These are phyloP conservation scores for Ceratoteleas bidentatus DNA, from an alignment of 1,140 invertebrate species.

Conservation along the genomic window DNA sequence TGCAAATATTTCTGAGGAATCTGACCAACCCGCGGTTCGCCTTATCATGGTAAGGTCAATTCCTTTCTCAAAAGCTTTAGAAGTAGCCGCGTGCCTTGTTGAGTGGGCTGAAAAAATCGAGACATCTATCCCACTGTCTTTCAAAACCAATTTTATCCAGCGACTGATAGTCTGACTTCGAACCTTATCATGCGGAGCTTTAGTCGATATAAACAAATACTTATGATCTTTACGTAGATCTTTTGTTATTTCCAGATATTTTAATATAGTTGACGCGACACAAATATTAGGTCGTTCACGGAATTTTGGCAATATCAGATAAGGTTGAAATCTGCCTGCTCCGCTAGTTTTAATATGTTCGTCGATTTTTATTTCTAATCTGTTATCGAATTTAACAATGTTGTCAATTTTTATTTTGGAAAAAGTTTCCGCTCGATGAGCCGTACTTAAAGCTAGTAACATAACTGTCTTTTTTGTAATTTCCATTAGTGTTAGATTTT, in stretches of 20 bases:
- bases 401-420: conserved; percentile 3
- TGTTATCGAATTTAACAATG: background rate
- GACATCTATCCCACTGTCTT: conserved; percentile 4
- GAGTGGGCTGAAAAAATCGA: conserved; percentile 17
- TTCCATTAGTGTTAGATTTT: too few species aligned
- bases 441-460: background rate
- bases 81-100: conserved; percentile 11
- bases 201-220: background rate
- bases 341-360: conserved; percentile 2
- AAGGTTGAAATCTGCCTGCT: background rate
- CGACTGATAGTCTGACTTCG: conserved; percentile 5
- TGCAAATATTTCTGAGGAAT: too few species aligned
- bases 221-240: background rate
- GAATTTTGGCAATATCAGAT: background rate
- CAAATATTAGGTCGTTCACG: background rate
- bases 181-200: background rate
- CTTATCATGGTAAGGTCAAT: background rate
- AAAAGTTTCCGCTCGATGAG: conserved; percentile 6
- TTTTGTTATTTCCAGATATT: conserved; percentile 1
- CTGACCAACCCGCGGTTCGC: too few species aligned
- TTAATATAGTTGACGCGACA: background rate
- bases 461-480: too few species aligned
- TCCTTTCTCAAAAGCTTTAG: background rate
- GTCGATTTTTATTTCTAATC: conserved; percentile 1
- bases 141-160: conserved; percentile 3